Conservation (phyloP, 1,140 invertebrate genomes). For the Drosophila malerkotliana region DNA sequence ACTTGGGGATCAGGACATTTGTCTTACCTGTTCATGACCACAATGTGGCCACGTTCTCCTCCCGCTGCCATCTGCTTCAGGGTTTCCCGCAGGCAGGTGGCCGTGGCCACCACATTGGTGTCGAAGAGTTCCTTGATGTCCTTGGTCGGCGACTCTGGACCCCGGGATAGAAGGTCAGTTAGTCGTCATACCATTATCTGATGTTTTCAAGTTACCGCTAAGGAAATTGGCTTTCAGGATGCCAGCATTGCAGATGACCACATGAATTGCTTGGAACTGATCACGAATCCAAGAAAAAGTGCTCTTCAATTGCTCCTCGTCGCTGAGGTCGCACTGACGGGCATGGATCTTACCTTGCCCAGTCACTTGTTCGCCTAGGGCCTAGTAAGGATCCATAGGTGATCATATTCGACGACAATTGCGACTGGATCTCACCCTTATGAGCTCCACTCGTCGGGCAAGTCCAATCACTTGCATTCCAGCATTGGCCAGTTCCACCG, state of each 20-base stretch:
- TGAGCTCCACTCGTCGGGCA: slow-evolving; percentile 84
- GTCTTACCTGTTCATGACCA: slow-evolving; percentile 83
- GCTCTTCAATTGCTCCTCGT: slow-evolving; percentile 85
- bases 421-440: slow-evolving; percentile 60
- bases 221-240: slow-evolving; percentile 78
- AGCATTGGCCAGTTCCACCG: slow-evolving; percentile 83
- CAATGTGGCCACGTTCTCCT: slow-evolving; percentile 76
- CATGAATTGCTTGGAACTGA: slow-evolving; percentile 64
- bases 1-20: neutral
- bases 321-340: slow-evolving; percentile 85
- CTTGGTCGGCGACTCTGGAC: slow-evolving; percentile 65
- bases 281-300: slow-evolving; percentile 85
- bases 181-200: neutral
- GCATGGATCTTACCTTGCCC: slow-evolving; percentile 77
- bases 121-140: slow-evolving; percentile 84
- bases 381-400: slow-evolving; percentile 15
- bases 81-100: slow-evolving; percentile 85
- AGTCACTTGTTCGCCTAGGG: slow-evolving; percentile 57
- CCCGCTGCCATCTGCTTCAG: slow-evolving; percentile 85
- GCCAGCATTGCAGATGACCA: slow-evolving; percentile 80
- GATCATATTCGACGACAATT: neutral
- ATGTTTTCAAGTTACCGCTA: slow-evolving; percentile 46
- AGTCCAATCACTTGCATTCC: slow-evolving; percentile 87
- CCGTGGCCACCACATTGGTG: slow-evolving; percentile 86
- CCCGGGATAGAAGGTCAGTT: neutral